Base-by-base conservation (phyloP, 2,797 vertebrate genomes). In the Enteromius treurensis region DNA sequence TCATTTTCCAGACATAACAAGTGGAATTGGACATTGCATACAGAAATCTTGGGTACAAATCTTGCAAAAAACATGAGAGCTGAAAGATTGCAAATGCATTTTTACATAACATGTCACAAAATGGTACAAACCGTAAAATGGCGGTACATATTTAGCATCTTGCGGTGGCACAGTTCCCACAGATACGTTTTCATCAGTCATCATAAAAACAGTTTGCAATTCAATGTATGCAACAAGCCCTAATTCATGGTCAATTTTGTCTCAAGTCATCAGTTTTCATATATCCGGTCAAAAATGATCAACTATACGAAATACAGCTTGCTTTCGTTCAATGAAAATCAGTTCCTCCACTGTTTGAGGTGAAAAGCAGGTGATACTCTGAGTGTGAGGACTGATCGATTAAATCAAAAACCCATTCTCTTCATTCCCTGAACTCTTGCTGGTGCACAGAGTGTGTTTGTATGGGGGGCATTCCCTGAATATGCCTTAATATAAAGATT, bases 311-410 rank as follows among this genome's bases (percentile, higher is more conserved):
- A 23, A 37, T 15, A 23, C 74, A 40, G 9, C 11, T 73, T 51
- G 34, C 65, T 17, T 70, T 70, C 40, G 6, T 42, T 47, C 13
- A 70, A 4, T 45, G 14, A 47, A 70, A 70, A 45, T 37, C 21
- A n/a, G 11, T 55, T 55, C 32, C 4, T 42, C 21, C 34, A 60
- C 4, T 68, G 0, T 40, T 40, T 10, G 32, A 40, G 21, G 26
- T 53, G n/a, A 68, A 34, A 71, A 62, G 13, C 19, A 19, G 37
- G 45, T 73, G 51, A 69, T 23, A 26, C 19, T 60, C 4, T 70
- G 51, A 58, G 51, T 45, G 23, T 58, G 45, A 34, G 65, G 71
- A 85, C 81, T 87, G 87, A 90, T 87, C 55, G 85, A 89, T 89
- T 88, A 87, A 90, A 91, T 87, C 77, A 85, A 83, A 80, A 84